Percentiles rank a stretch among this genome's conserved stretches.
Evolutionary conservation across 2,113 vertebrate species (phyloP).

Genomic region (Microtus pennsylvanicus): DNA sequence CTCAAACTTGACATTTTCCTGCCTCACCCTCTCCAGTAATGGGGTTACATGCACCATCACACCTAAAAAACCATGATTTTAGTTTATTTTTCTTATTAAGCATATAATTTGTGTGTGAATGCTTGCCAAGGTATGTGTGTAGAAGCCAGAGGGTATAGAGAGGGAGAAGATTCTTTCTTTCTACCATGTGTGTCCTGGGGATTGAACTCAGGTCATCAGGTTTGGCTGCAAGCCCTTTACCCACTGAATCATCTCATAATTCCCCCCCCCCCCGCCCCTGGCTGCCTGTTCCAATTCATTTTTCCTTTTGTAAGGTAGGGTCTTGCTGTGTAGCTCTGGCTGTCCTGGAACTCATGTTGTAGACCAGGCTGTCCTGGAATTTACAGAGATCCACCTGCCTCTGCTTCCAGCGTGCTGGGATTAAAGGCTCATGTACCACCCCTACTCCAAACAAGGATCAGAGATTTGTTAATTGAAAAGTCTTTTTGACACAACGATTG

Average conservation of each 20-base stretch:
- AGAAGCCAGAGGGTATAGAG: background rate
- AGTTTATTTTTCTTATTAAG: background rate
- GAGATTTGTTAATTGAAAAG: background rate
- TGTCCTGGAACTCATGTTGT: background rate
- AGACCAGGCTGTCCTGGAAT: background rate
- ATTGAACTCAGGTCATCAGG: background rate
- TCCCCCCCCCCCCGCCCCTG: no score
- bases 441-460: background rate
- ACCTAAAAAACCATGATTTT: background rate
- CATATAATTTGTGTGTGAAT: background rate
- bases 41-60: background rate
- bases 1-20: background rate
- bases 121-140: background rate
- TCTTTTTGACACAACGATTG: background rate
- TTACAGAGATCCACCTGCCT: background rate
- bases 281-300: background rate
- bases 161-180: background rate
- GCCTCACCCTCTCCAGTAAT: background rate
- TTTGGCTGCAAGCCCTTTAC: background rate
- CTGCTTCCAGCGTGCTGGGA: background rate
- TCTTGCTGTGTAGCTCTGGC: background rate
- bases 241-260: background rate
- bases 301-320: background rate
- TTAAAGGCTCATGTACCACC: background rate
- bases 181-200: background rate